Evolutionary conservation across 2,113 vertebrate species (phyloP), one percentile per base, ranked within the genome.

Genomic region (Vulpes vulpes): DNA sequence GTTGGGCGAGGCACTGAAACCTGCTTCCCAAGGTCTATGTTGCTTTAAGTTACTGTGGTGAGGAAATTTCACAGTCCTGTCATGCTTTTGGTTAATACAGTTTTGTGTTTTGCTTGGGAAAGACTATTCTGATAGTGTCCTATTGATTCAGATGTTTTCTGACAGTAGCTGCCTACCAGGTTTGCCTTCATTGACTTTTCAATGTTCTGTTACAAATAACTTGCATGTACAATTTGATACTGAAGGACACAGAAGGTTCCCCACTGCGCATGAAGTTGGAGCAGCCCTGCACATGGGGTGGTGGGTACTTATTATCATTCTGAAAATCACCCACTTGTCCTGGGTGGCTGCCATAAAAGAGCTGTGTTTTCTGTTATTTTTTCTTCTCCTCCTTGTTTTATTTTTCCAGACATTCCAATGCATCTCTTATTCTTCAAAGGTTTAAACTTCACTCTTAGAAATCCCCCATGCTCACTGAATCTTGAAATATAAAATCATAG

Each of bases 181-280:
- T 76, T 96, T 97, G 97, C 91, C 90, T 97, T 92, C 97, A 97
- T 16, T 97, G 98, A 97, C 95, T 95, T 94, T 85, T 35, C 97
- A 91, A 79, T 97, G 96, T 97, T 96, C 96, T 96, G 96, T 97
- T 98, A 97, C 97, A 97, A 98, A 98, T 97, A 98, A 93, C 88
- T 92, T 96, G 96, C 97, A 97, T 93, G 97, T 97, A 96, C 97
- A 95, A 92, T 96, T 95, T 96, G 94, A 96, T 96, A 64, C 4
- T 67, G 97, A 76, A 43, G 9, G 62, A 43, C 95, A 53, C 0
- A 73, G 79, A 67, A 89, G 49, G 55, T 85, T 92, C 76, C 97
- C 96, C 32, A 91, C 94, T 97, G 97, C 0, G 65, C 19, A 17
- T 83, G 64, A 32, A 85, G 83, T 35, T 92, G 95, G 59, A 93